phyloP scores from a whole-genome alignment of 2,797 vertebrate genomes.

The Melanogrammus aeglefinus region DNA sequence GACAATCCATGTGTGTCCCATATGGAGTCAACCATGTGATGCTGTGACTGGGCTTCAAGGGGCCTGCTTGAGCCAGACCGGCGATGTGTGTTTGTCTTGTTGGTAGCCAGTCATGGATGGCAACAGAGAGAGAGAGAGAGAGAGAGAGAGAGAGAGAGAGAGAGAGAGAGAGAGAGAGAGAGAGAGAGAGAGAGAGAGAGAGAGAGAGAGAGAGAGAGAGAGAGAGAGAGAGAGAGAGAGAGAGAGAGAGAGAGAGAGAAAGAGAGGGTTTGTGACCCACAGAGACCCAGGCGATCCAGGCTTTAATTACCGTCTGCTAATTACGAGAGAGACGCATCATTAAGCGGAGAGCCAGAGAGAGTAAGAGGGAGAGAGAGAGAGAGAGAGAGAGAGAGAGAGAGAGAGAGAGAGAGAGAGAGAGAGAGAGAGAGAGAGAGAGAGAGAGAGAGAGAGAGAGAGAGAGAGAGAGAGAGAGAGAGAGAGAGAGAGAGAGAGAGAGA shows the following conservation, averaged over 20 bases:
- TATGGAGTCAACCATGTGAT: slow-evolving; percentile 50
- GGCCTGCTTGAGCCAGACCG: slow-evolving; percentile 18
- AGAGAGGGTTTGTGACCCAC: slow-evolving; percentile 54
- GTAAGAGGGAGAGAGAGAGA: too few species aligned
- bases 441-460: too few species aligned
- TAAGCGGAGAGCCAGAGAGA: slow-evolving; percentile 55
- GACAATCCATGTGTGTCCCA: slow-evolving; percentile 36
- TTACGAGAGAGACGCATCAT: slow-evolving; percentile 71
- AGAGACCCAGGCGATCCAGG: slow-evolving; percentile 63
- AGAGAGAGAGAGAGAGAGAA: slow-evolving; percentile 2
- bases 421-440: too few species aligned
- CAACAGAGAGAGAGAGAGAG: too few species aligned
- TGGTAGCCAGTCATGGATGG: slow-evolving; percentile 37
- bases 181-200: too few species aligned
- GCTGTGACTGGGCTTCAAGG: slow-evolving; percentile 25
- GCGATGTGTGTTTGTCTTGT: slow-evolving; percentile 19
- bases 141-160: too few species aligned
- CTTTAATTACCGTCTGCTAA: slow-evolving; percentile 76
- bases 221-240: slow-evolving; percentile 16
- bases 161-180: too few species aligned
- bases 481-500: too few species aligned
- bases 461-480: too few species aligned
- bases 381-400: too few species aligned
- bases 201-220: slow-evolving; percentile 2
- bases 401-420: too few species aligned